Evolutionary conservation across 1,140 invertebrate species (phyloP), one percentile per base, ranked within the genome.

Genomic region (Alviniconcha marisindica): DNA sequence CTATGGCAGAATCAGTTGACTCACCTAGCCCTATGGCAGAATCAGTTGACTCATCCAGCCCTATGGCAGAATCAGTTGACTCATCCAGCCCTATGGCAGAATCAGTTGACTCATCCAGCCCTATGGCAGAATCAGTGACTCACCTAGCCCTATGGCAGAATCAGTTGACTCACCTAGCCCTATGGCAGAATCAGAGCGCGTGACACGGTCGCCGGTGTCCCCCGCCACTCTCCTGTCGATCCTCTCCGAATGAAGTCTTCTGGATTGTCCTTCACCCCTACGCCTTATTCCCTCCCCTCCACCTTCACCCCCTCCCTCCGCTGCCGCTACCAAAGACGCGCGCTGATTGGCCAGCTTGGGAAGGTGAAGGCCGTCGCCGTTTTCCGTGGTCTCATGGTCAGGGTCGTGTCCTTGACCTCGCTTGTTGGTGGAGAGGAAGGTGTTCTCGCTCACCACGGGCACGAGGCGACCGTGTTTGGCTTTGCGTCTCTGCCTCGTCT

Each of bases 381-480:
- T 79, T 10, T 38, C 33, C 15, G 24, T 74, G 15, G 38, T 24
- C 40, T 56, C 21, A 38, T 18, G 31, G 56, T 44, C 56, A n/a
- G 28, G 5, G 54, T 42, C 36, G 31, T 54, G 36, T 14, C 60
- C 28, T 31, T 38, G 38, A 2, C 38, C 38, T 44, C 56, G 18
- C 12, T 28, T 69, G 40, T 80, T 80, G 78, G 78, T 80, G 56
- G 56, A 33, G 56, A 80, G 78, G 56, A 63, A 80, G 40, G 78
- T 80, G 56, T 66, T 80, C n/a, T 80, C 78, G 56, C 78, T 80
- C 24, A 80, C 56, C 38, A 80, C 15, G 42, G 78, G 78, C 24
- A 80, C 21, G 18, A 80, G 54, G 28, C 56, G 56, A 2, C 56
- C 36, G 33, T 66, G n/a, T 44, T 66, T 42, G 12, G n/a, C 10